Evolutionary conservation across 2,113 vertebrate genomes (phyloP).

Genomic region (Campylomormyrus numenius): DNA sequence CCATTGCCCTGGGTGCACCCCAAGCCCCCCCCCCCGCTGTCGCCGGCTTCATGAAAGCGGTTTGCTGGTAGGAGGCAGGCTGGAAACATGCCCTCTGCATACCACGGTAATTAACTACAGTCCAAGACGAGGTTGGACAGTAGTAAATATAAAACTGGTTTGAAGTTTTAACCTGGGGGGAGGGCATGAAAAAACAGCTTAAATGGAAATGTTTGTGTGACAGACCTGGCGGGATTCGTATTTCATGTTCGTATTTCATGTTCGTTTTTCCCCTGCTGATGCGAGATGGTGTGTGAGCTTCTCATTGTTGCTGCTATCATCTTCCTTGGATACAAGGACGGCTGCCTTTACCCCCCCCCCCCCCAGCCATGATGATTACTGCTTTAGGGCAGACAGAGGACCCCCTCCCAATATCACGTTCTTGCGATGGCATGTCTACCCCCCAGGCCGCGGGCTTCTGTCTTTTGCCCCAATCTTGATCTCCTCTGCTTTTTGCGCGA

Average conservation of each 20-base stretch:
- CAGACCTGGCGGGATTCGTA: background rate
- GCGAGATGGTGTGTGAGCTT: background rate
- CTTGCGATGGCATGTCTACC: background rate
- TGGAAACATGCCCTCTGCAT: background rate
- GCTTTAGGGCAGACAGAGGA: background rate
- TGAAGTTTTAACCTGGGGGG: background rate
- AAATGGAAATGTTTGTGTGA: background rate
- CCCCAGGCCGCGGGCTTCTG: background rate
- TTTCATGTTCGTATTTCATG: background rate
- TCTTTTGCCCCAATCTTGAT: background rate
- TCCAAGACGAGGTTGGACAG: background rate
- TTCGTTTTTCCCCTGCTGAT: background rate
- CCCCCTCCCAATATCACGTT: background rate
- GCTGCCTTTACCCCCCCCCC: background rate
- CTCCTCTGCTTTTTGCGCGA: background rate
- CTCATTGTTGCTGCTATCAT: background rate
- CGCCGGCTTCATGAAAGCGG: background rate
- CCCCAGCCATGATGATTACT: background rate
- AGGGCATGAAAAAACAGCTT: background rate
- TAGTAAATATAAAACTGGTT: background rate
- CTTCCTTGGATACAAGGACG: background rate
- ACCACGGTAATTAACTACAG: background rate
- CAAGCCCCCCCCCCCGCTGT: no score
- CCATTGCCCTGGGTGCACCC: no score
- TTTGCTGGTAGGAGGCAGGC: background rate